These are phyloP conservation scores for Oxygymnocypris stewartii DNA, from an alignment of 2,113 vertebrate genomes.

Conservation along the genomic window DNA sequence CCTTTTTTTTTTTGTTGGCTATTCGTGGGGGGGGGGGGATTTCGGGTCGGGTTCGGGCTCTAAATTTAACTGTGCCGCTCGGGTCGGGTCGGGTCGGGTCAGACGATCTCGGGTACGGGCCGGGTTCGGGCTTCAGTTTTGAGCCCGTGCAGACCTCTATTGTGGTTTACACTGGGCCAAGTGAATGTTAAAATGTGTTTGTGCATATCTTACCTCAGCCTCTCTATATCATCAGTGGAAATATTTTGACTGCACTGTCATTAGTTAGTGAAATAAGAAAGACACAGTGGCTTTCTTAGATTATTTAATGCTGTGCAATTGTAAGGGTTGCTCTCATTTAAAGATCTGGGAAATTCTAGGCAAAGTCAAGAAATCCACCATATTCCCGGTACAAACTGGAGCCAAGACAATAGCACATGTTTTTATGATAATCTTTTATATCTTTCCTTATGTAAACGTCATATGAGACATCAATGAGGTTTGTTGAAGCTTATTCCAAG, in stretches of 20 bases:
- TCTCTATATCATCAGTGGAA: constrained; percentile 13
- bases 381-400: neutral
- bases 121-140: no score
- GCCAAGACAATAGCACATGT: constrained; percentile 2
- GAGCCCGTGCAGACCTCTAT: no score
- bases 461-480: neutral
- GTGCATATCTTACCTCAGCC: neutral
- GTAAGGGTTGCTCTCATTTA: neutral
- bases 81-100: no score
- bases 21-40: no score
- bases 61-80: no score
- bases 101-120: no score
- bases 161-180: constrained; percentile 36
- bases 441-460: neutral
- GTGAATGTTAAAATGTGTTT: constrained; percentile 55
- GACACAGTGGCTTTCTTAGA: neutral
- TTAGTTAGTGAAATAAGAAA: constrained; percentile 4
- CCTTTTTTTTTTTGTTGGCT: no score
- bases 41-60: no score
- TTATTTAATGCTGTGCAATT: neutral
- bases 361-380: neutral
- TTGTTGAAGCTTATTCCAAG: neutral
- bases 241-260: neutral
- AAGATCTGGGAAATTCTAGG: neutral
- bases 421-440: constrained; percentile 15